Conservation (phyloP, 2,797 vertebrate species). For the Gallinago nigripennis region DNA sequence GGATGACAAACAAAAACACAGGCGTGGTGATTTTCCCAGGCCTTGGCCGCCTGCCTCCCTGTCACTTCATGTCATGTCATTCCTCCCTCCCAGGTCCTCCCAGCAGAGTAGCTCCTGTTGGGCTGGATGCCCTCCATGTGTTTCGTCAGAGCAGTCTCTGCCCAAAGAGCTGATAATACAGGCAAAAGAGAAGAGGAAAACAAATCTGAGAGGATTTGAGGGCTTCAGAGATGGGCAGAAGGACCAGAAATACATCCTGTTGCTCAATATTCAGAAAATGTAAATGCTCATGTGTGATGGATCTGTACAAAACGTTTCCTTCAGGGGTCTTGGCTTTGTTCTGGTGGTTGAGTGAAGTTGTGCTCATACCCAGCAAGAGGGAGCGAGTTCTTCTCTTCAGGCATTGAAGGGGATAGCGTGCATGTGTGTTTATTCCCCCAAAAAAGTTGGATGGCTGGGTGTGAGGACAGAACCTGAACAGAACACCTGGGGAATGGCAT, state of each 20-base stretch:
- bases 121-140: neutral
- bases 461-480: neutral
- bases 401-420: accelerated
- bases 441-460: neutral
- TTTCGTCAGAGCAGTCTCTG: neutral
- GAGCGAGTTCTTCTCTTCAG: neutral
- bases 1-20: neutral
- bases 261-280: accelerated
- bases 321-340: neutral
- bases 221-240: accelerated
- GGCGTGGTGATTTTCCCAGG: constrained; percentile 27
- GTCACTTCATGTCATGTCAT: constrained; percentile 18
- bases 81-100: neutral
- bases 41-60: constrained; percentile 27
- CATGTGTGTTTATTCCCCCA: accelerated
- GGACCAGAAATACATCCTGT: neutral
- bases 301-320: neutral
- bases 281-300: accelerated
- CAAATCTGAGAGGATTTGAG: neutral
- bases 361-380: neutral
- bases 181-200: neutral
- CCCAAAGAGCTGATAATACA: neutral
- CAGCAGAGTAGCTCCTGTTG: neutral
- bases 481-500: neutral
- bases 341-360: neutral